Percentiles rank a stretch among this genome's conserved stretches.
phyloP scores from a whole-genome alignment of 2,888 invertebrate genomes.

The Megastigmus dorsalis region DNA sequence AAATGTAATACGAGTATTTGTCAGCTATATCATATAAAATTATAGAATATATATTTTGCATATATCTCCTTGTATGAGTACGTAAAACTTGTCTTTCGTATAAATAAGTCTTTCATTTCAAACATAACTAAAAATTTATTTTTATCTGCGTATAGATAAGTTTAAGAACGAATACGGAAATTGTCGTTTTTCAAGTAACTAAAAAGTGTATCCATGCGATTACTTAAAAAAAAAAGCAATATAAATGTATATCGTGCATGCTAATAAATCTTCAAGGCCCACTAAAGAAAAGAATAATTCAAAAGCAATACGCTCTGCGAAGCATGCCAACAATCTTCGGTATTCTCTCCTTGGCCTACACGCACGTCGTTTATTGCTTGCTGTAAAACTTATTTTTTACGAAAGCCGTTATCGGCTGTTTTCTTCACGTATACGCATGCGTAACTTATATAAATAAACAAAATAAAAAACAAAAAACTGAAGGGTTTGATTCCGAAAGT shows the following conservation, averaged over 20 bases:
- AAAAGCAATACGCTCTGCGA: conserved; percentile 36
- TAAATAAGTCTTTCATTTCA: no score
- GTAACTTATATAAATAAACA: no score
- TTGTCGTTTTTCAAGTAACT: conserved; percentile 25
- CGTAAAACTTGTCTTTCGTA: no score
- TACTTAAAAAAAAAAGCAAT: conserved; percentile 28
- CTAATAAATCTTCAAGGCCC: neutral
- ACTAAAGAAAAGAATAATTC: neutral
- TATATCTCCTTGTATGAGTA: no score
- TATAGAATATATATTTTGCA: no score
- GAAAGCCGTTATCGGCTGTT: neutral
- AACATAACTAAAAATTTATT: no score
- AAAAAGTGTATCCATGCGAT: neutral
- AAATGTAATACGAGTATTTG: no score
- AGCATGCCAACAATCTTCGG: conserved; percentile 23
- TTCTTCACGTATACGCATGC: neutral
- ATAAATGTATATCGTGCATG: conserved; percentile 8
- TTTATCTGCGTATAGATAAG: no score
- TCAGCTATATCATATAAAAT: no score
- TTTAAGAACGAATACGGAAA: no score
- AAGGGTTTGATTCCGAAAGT: neutral
- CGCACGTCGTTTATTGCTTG: neutral
- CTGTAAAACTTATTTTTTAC: conserved; percentile 5
- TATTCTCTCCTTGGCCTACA: conserved; percentile 9
- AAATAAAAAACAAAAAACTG: no score